These are phyloP conservation scores for Pyrocephalus nanus DNA, from an alignment of 2,797 vertebrate genomes.

Conservation along the genomic window DNA sequence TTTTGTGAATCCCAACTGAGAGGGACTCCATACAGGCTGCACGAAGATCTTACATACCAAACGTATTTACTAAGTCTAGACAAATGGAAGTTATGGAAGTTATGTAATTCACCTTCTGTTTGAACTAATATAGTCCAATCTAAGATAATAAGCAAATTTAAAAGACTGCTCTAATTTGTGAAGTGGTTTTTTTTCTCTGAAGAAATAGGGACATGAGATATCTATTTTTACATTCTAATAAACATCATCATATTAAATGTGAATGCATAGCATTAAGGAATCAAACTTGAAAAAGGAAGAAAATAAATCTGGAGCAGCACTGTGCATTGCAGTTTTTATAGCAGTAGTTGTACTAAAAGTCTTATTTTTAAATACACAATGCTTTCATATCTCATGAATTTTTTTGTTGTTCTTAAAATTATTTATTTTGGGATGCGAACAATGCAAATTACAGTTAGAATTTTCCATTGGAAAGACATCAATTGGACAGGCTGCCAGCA, in stretches of 20 bases:
- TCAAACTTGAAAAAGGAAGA: background rate
- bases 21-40: background rate
- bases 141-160: background rate
- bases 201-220: background rate
- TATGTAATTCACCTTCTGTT: background rate
- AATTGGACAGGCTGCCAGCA: background rate
- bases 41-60: background rate
- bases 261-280: background rate
- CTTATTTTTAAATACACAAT: background rate
- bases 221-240: background rate
- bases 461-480: background rate
- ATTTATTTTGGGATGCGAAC: background rate
- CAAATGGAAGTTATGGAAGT: background rate
- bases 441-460: background rate
- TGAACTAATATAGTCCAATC: background rate
- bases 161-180: background rate
- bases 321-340: background rate
- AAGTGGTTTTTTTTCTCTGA: rapidly evolving
- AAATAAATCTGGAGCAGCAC: background rate
- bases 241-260: background rate
- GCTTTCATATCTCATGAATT: background rate
- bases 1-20: background rate
- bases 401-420: background rate
- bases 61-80: background rate
- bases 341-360: background rate